Base-by-base conservation (phyloP, 2,888 invertebrate species). In the Caenorhabditis sp. region DNA sequence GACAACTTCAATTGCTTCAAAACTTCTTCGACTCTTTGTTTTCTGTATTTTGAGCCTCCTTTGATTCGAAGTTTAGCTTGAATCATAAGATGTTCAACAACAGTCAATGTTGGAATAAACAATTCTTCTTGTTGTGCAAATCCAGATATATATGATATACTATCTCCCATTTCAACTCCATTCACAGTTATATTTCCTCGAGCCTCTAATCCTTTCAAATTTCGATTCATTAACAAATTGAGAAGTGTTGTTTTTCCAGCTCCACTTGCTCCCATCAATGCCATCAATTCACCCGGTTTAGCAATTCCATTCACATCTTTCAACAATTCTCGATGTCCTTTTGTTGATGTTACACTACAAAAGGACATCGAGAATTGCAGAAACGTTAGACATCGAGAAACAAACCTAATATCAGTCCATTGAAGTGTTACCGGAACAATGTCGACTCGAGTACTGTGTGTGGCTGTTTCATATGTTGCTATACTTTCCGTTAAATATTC, bases 181-280 rank as follows among this genome's bases (percentile, higher is more conserved):
- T 82, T 81, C 14, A 81, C 73, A 0, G 58, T 58, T n/a, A 82
- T 72, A 10, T 37, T 80, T 1, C 89, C 89, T 4, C 79, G 71
- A 3, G 88, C 81, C 1, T 77, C 43, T 50, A 88, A 73, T 14
- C 81, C 79, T n/a, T 81, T 81, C 26, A 36, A 31, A 55, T 81
- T 81, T 27, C 81, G 63, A 12, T 59, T 58, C 60, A 74, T 95
- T 76, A 97, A 88, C 0, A 94, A 92, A 88, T 97, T 96, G 68
- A 97, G 90, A 4, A 97, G 91, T 0, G 95, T 96, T 0, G 96
- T 95, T 90, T 97, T 97, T 1, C 96, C 96, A 0, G 95, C 94
- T 0, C 96, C 96, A 24, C 90, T 90, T 27, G 76, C 70, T 49
- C 76, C 76, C 76, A 76, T 76, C 54, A 76, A 50, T 17, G 76